Percentiles rank a stretch among this genome's conserved stretches.
These are phyloP conservation scores for Drosophila grimshawi DNA, from an alignment of 1,140 invertebrate genomes.

Conservation along the genomic window DNA sequence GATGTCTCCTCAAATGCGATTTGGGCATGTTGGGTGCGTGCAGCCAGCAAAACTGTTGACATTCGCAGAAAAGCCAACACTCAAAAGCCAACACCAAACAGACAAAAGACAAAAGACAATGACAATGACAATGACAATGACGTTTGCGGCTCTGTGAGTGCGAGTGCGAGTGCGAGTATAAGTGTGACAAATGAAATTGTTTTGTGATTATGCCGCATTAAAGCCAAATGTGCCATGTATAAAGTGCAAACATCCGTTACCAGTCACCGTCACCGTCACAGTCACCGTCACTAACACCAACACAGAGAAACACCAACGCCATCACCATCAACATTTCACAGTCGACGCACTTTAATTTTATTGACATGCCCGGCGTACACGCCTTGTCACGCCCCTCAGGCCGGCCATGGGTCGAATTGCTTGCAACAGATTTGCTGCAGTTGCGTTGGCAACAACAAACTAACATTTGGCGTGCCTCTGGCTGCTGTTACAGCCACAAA, in stretches of 20 bases:
- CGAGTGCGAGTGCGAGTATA: too few species aligned
- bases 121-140: slow-evolving; percentile 50
- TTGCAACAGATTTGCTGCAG: slow-evolving; percentile 74
- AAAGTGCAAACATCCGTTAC: slow-evolving; percentile 55
- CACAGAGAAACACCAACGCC: neutral
- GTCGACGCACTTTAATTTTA: slow-evolving; percentile 72
- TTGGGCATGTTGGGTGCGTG: slow-evolving; percentile 63
- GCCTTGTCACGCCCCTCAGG: neutral
- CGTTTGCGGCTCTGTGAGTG: slow-evolving; percentile 1
- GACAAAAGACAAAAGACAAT: slow-evolving; percentile 41
- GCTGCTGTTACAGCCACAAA: slow-evolving; percentile 13
- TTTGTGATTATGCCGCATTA: slow-evolving; percentile 79
- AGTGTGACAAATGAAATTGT: slow-evolving; percentile 77
- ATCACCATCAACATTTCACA: slow-evolving; percentile 30
- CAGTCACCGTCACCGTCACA: slow-evolving; percentile 3
- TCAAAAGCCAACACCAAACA: slow-evolving; percentile 42
- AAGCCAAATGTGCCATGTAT: slow-evolving; percentile 73
- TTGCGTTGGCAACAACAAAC: slow-evolving; percentile 52
- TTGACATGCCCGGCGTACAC: slow-evolving; percentile 60
- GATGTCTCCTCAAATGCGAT: slow-evolving; percentile 37
- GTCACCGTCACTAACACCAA: slow-evolving; percentile 5
- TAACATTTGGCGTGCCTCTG: slow-evolving; percentile 58
- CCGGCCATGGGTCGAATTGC: slow-evolving; percentile 14
- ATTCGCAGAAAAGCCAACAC: slow-evolving; percentile 66
- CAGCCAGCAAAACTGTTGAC: slow-evolving; percentile 73